Evolutionary conservation across 2,888 invertebrate genomes (phyloP), one percentile per base, ranked within the genome.

Genomic region (Spodoptera littoralis): DNA sequence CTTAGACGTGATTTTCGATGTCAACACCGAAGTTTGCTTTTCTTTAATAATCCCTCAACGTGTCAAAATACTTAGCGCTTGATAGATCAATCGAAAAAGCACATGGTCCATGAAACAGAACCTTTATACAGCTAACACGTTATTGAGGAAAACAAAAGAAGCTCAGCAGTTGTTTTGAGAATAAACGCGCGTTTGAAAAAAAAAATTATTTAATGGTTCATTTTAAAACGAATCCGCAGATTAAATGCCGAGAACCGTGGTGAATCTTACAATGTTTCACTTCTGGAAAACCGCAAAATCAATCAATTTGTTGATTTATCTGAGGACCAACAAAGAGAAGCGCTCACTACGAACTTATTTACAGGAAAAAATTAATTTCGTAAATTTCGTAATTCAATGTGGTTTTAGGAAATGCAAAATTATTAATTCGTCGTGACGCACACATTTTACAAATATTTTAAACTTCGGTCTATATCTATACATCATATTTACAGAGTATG

Each of bases 281-380:
- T 47, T 48, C 49, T 41, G 24, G 27, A 24, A 68, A 73, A 55
- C 73, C 61, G 49, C 48, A 61, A 68, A 70, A 73, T 73, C 70
- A 70, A 70, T 70, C 69, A 70, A 73, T 73, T 70, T 68, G 73
- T 68, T 50, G 73, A 70, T 68, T 70, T 68, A 67, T 68, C 73
- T 56, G 56, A 56, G 48, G 56, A 36, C 44, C 44, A 22, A 45
- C 43, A 52, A 59, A 47, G 41, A 42, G 42, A 48, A 24, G 27
- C 9, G 43, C 11, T 9, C 6, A 22, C 9, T 43, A 50, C 6
- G 27, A 41, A 36, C 18, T 43, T 13, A 49, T 54, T 64, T 12
- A 55, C n/a, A 62, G 43, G 36, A 63, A 61, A 54, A 27, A 12
- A 4, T 0, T 30, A 30, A 30, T 54, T 43, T 63, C 51, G n/a